These are phyloP conservation scores for Sinonovacula constricta DNA, from an alignment of 1,140 invertebrate species.

Conservation along the genomic window DNA sequence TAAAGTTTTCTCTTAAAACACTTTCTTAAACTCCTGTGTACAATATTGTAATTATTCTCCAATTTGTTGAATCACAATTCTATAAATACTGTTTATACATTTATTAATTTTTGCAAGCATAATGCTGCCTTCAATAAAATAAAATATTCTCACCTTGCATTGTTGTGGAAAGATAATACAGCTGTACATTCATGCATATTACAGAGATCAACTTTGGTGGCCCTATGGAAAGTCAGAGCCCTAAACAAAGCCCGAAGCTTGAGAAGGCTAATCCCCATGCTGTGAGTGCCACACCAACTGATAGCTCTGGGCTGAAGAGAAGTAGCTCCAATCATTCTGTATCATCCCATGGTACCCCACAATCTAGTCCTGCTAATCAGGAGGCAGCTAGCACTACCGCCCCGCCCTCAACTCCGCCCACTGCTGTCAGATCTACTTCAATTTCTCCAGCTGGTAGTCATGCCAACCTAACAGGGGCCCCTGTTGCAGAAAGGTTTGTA, in stretches of 20 bases:
- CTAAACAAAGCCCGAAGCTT: background rate
- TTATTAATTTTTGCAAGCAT: too few species aligned
- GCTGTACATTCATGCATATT: constrained; percentile 4
- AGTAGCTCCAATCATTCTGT: constrained; percentile 32
- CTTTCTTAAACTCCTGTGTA: too few species aligned
- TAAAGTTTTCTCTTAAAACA: too few species aligned
- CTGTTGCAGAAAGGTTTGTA: constrained; percentile 54
- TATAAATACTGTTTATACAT: too few species aligned
- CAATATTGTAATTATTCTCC: too few species aligned
- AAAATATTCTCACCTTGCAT: too few species aligned
- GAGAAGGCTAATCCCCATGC: background rate
- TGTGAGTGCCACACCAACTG: too few species aligned
- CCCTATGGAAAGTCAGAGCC: background rate
- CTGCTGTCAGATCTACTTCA: constrained; percentile 21
- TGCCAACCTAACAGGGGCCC: constrained; percentile 34
- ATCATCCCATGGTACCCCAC: constrained; percentile 37
- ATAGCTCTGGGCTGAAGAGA: constrained; percentile 20
- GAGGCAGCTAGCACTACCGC: constrained; percentile 17
- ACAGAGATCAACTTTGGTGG: constrained; percentile 26
- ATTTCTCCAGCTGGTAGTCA: constrained; percentile 32
- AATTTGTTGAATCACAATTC: too few species aligned
- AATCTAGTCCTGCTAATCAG: constrained; percentile 41
- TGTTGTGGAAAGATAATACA: too few species aligned
- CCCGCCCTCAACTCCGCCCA: constrained; percentile 5
- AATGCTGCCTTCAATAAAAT: too few species aligned